Conservation (phyloP, 2,888 invertebrate species). For the Hololepta plana region DNA sequence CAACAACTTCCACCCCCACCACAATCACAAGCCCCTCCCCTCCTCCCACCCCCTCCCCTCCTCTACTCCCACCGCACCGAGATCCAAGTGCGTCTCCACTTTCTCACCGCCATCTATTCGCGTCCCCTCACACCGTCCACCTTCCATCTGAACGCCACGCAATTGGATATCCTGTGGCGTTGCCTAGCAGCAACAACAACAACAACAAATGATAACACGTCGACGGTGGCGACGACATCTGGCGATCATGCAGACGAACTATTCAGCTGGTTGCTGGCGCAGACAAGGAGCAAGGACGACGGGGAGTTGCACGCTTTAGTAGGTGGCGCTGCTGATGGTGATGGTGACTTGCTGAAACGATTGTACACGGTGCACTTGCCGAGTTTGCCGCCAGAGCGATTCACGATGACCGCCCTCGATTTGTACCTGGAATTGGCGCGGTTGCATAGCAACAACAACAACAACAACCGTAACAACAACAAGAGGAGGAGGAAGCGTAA, state of each 20-base stretch:
- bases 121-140: constrained; percentile 14
- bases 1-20: no score
- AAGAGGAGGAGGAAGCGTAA: no score
- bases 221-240: no score
- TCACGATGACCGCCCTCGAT: constrained; percentile 81
- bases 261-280: constrained; percentile 83
- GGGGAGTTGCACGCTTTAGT: constrained; percentile 86
- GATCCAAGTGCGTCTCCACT: constrained; percentile 79
- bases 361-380: constrained; percentile 81
- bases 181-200: constrained; percentile 76
- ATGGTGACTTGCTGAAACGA: no score
- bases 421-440: constrained; percentile 85
- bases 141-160: no score
- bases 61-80: constrained; percentile 67
- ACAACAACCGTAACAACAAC: no score
- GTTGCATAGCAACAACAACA: no score
- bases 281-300: constrained; percentile 79
- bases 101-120: constrained; percentile 83
- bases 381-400: constrained; percentile 69
- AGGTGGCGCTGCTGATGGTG: constrained; percentile 67
- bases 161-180: constrained; percentile 82
- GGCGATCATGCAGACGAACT: constrained; percentile 78
- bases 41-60: no score
- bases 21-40: no score
- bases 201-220: no score